A percentile compares a stretch with the other conserved stretches of the same genome.
Conservation (phyloP, 2,113 vertebrate species). For the Pleuronectes platessa region DNA sequence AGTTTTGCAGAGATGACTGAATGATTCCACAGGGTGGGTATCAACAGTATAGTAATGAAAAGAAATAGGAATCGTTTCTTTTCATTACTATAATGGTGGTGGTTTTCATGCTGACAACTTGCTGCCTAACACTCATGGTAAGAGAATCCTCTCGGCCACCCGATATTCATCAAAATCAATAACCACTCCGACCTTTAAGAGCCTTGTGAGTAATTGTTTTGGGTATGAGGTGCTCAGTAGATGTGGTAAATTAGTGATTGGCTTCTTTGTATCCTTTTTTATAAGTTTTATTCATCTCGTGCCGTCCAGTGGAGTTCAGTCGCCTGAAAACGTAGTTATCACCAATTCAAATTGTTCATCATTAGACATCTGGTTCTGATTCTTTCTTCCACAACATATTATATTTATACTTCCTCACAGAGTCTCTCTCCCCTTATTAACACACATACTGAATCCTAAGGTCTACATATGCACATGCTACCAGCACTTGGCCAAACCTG, state of each 20-base stretch:
- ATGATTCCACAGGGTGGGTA: no score
- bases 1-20: no score
- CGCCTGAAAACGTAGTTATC: conserved; percentile 42
- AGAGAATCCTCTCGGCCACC: neutral
- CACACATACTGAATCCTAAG: neutral
- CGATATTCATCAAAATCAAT: conserved; percentile 9
- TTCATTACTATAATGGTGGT: no score
- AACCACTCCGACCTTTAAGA: neutral
- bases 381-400: conserved; percentile 49
- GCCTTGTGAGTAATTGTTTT: neutral
- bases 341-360: conserved; percentile 44
- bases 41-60: no score
- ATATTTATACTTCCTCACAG: neutral
- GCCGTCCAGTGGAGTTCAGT: conserved; percentile 8
- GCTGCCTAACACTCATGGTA: neutral
- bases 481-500: neutral
- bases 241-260: neutral
- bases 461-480: neutral
- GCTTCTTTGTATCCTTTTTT: neutral
- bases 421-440: no score
- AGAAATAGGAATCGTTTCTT: no score
- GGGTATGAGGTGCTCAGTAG: neutral
- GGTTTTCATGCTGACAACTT: neutral
- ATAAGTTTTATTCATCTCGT: neutral
- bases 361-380: conserved; percentile 25